Conservation (phyloP, 2,888 invertebrate genomes). For the Habrosyne pyritoides region DNA sequence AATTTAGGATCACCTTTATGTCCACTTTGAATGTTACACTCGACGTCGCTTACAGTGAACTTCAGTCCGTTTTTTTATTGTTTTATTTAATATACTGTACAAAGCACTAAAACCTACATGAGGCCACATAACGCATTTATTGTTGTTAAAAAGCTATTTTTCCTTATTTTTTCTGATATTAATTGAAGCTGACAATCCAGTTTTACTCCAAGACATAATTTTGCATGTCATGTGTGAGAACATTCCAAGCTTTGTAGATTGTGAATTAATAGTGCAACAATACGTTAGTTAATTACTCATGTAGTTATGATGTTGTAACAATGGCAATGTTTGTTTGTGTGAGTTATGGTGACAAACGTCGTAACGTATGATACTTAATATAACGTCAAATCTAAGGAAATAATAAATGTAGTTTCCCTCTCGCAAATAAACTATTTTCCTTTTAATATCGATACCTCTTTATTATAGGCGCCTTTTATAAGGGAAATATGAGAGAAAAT, state of each 20-base stretch:
- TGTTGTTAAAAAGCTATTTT: too few relatives aligned
- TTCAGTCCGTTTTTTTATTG: not conserved
- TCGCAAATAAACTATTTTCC: constrained; percentile 1
- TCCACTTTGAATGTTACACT: constrained; percentile 10
- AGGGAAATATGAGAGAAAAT: not conserved
- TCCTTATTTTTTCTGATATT: not conserved
- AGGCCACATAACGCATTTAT: too few relatives aligned
- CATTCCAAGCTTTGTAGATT: not conserved
- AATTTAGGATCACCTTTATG: constrained; percentile 51
- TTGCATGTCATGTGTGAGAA: not conserved
- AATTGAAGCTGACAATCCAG: not conserved
- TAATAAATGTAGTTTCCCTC: not conserved
- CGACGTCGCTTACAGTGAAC: not conserved
- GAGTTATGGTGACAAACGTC: not conserved
- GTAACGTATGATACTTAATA: not conserved
- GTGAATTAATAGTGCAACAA: constrained; percentile 1
- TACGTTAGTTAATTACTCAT: not conserved
- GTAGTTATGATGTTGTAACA: not conserved
- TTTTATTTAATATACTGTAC: too few relatives aligned
- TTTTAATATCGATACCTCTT: not conserved
- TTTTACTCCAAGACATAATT: not conserved
- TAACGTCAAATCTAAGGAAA: not conserved
- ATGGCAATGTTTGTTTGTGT: not conserved
- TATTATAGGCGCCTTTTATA: too few relatives aligned
- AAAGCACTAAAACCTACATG: too few relatives aligned